Percentiles rank a stretch among this genome's conserved stretches.
Evolutionary conservation across 2,113 vertebrate species (phyloP).

Genomic region (Boleophthalmus pectinirostris): DNA sequence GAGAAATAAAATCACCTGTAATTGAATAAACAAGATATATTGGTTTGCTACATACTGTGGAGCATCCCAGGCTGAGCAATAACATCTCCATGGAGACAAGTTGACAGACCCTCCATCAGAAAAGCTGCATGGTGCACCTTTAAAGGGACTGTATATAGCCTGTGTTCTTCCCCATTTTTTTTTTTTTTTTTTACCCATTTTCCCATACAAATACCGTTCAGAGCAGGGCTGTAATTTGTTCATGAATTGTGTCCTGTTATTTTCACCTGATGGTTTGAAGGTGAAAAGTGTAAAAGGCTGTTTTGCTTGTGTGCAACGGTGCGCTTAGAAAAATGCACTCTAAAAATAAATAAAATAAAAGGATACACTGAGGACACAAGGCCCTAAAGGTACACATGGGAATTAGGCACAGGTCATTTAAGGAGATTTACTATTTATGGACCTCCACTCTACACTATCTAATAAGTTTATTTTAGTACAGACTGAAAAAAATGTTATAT

Average conservation of each 20-base stretch:
- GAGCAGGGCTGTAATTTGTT: slow-evolving; percentile 48
- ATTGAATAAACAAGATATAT: no score
- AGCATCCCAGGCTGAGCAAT: no score
- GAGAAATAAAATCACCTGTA: no score
- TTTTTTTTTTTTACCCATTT: not conserved
- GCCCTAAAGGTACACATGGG: not conserved
- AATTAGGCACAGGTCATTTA: not conserved
- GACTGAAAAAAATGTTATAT: not conserved
- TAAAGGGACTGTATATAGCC: slow-evolving; percentile 2
- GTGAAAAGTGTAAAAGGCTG: not conserved
- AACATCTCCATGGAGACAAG: no score
- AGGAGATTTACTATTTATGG: not conserved
- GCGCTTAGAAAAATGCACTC: not conserved
- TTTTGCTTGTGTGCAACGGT: slow-evolving; percentile 4
- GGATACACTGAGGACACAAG: not conserved
- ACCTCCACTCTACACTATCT: not conserved
- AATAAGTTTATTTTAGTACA: not conserved
- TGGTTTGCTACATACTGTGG: no score
- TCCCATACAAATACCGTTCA: slow-evolving; percentile 41
- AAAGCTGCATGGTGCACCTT: no score
- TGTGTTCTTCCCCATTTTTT: slow-evolving; percentile 14
- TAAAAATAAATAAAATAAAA: slow-evolving; percentile 6
- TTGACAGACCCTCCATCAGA: no score
- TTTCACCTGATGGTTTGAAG: slow-evolving; percentile 18
- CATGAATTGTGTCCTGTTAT: slow-evolving; percentile 43